phyloP scores from a whole-genome alignment of 2,113 vertebrate species.

The Stomatorhinus ivindoensis region DNA sequence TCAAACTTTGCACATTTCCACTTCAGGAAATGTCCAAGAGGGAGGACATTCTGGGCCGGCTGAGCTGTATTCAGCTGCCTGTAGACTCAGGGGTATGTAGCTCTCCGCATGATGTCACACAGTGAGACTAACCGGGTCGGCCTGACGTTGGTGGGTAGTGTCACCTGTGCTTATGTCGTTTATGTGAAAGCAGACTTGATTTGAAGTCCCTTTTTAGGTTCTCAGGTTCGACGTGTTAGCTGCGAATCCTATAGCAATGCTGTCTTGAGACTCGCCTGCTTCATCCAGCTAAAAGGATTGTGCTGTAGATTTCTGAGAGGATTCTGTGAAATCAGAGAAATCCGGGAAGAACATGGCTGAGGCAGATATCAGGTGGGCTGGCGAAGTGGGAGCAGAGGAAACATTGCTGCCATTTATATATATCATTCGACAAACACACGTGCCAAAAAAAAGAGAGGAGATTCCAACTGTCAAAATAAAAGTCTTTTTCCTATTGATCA shows the following conservation, averaged over 20 bases:
- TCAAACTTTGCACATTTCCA: conserved; percentile 57
- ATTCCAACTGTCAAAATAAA: neutral
- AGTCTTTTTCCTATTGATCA: neutral
- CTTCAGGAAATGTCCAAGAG: conserved; percentile 89
- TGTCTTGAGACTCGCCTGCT: conserved; percentile 20
- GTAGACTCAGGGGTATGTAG: conserved; percentile 94
- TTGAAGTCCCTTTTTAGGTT: conserved; percentile 63
- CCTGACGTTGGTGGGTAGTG: conserved; percentile 51
- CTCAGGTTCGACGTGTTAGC: conserved; percentile 19
- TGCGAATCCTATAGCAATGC: conserved; percentile 13
- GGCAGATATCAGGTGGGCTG: conserved; percentile 17
- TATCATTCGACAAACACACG: neutral
- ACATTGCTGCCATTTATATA: neutral
- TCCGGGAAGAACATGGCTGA: conserved; percentile 24
- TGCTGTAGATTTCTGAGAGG: conserved; percentile 26
- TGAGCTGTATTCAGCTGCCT: conserved; percentile 98
- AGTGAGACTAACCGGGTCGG: conserved; percentile 35
- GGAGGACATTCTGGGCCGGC: conserved; percentile 91
- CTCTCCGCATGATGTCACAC: conserved; percentile 49
- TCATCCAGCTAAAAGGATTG: conserved; percentile 29
- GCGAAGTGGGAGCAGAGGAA: conserved; percentile 19
- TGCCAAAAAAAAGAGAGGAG: neutral
- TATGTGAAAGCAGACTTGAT: conserved; percentile 56
- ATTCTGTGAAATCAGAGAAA: conserved; percentile 29
- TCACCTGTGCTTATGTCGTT: conserved; percentile 47